A percentile compares a stretch with the other conserved stretches of the same genome.
These are phyloP conservation scores for Pantelozetes paolii DNA, from an alignment of 2,888 invertebrate genomes.

Conservation along the genomic window DNA sequence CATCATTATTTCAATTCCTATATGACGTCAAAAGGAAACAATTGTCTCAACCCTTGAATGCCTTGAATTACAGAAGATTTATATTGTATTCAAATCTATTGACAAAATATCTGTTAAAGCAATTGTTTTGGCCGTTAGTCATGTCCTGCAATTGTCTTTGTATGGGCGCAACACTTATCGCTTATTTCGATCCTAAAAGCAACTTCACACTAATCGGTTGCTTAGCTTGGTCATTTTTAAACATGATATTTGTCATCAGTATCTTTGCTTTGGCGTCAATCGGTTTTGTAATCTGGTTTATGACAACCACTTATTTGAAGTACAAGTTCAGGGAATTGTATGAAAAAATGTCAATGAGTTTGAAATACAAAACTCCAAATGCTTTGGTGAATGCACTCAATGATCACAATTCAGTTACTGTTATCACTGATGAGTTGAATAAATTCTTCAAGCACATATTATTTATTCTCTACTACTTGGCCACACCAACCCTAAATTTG, in stretches of 20 bases:
- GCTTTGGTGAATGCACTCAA: neutral
- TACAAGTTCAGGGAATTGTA: neutral
- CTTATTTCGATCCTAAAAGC: neutral
- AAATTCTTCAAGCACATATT: neutral
- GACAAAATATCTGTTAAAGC: neutral
- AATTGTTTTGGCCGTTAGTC: neutral
- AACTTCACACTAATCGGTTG: neutral
- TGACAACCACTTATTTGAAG: neutral
- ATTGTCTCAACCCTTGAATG: neutral
- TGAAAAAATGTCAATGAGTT: neutral
- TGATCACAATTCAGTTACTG: neutral
- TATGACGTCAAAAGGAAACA: neutral
- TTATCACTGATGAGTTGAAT: neutral
- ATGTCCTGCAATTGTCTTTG: neutral
- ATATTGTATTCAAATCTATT: neutral
- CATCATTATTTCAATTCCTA: neutral
- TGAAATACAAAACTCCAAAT: neutral
- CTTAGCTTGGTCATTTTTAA: neutral
- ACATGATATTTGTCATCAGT: neutral
- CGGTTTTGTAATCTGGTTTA: neutral
- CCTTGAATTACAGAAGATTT: neutral
- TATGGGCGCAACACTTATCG: neutral
- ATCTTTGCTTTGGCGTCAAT: neutral
- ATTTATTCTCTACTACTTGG: slow-evolving; percentile 1
- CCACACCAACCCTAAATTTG: neutral